These are phyloP conservation scores for Chloropsis cyanopogon DNA, from an alignment of 2,113 vertebrate genomes.

Conservation along the genomic window DNA sequence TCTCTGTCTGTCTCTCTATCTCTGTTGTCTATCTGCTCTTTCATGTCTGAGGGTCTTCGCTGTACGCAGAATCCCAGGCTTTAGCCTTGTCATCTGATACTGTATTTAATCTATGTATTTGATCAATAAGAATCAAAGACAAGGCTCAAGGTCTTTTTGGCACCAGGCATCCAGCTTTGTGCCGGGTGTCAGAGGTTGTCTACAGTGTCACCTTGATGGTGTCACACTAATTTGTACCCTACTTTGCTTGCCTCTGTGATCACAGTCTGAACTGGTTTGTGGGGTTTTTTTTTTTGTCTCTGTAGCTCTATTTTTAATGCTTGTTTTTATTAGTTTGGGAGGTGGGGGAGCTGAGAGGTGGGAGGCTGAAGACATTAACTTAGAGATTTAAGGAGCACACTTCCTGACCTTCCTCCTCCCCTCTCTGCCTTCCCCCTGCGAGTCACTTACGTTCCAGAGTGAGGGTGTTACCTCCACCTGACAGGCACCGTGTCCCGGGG, in stretches of 20 bases:
- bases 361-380: not conserved
- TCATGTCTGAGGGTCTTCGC: slow-evolving; percentile 45
- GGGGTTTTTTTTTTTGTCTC: not conserved
- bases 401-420: not conserved
- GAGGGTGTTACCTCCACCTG: not conserved
- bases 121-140: slow-evolving; percentile 72
- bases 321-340: slow-evolving; percentile 27
- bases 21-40: slow-evolving; percentile 46
- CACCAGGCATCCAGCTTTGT: slow-evolving; percentile 37
- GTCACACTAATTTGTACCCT: slow-evolving; percentile 21
- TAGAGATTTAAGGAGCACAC: not conserved
- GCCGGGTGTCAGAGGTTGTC: slow-evolving; percentile 53
- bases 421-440: not conserved
- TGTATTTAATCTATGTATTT: slow-evolving; percentile 67
- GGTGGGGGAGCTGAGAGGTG: not conserved
- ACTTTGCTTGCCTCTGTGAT: slow-evolving; percentile 37
- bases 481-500: not conserved
- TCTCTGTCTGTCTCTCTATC: not conserved
- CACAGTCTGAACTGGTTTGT: not conserved
- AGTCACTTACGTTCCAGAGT: not conserved
- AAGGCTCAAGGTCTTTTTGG: slow-evolving; percentile 67
- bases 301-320: not conserved
- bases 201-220: slow-evolving; percentile 47
- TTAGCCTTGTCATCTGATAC: slow-evolving; percentile 60
- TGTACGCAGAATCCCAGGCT: slow-evolving; percentile 17